Conservation (phyloP, 2,797 vertebrate genomes). For the Etheostoma perlongum region DNA sequence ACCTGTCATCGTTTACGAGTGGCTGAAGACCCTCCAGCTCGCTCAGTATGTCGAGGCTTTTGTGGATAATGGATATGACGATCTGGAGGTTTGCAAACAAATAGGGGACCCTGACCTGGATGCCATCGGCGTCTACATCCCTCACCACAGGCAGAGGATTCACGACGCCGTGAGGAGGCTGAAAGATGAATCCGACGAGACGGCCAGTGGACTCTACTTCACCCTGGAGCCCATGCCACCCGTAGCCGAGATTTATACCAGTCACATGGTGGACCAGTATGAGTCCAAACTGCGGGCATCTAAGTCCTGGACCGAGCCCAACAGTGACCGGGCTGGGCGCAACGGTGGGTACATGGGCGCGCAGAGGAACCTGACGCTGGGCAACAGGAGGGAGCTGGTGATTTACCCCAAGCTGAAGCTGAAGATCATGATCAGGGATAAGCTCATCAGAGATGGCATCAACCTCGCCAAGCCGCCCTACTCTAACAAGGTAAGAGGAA, state of each 20-base stretch:
- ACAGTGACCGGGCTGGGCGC: slow-evolving; percentile 73
- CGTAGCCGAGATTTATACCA: slow-evolving; percentile 78
- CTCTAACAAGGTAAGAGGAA: slow-evolving; percentile 93
- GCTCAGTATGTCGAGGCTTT: slow-evolving; percentile 95
- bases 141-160: slow-evolving; percentile 92
- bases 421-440: slow-evolving; percentile 99
- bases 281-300: slow-evolving; percentile 83
- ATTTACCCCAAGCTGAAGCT: slow-evolving; percentile 93
- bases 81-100: slow-evolving; percentile 98
- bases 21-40: slow-evolving; percentile 95
- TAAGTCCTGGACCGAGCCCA: slow-evolving; percentile 86
- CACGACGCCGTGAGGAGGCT: slow-evolving; percentile 94
- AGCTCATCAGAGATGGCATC: slow-evolving; percentile 94
- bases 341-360: slow-evolving; percentile 76
- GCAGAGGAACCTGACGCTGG: slow-evolving; percentile 83
- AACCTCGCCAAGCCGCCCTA: slow-evolving; percentile 93
- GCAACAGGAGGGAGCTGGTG: slow-evolving; percentile 86
- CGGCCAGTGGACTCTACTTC: slow-evolving; percentile 93
- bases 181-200: slow-evolving; percentile 91
- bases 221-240: slow-evolving; percentile 91
- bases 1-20: slow-evolving; percentile 96
- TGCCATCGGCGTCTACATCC: slow-evolving; percentile 94
- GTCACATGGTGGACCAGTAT: slow-evolving; percentile 83
- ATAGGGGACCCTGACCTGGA: slow-evolving; percentile 98
- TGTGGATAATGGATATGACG: slow-evolving; percentile 98